Conservation (phyloP, 1,140 invertebrate genomes). For the Ooceraea biroi region DNA sequence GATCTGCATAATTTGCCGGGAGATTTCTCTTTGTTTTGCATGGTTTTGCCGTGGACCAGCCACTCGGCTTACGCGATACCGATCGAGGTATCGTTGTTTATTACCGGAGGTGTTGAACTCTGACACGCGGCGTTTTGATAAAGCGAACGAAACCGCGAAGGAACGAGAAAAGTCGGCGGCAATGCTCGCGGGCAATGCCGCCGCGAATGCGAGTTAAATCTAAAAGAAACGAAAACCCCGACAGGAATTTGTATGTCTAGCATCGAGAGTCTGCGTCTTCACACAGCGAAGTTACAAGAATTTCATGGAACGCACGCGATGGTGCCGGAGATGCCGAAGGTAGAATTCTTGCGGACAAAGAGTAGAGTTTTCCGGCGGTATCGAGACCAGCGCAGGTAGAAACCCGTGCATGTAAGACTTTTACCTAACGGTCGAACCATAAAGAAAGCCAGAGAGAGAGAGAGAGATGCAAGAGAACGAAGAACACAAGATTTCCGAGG, state of each 20-base stretch:
- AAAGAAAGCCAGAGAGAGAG: neutral
- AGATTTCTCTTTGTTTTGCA: slow-evolving; percentile 78
- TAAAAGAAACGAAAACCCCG: slow-evolving; percentile 1
- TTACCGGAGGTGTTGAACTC: slow-evolving; percentile 8
- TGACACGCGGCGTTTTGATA: slow-evolving; percentile 1
- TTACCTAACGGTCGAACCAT: slow-evolving; percentile 20
- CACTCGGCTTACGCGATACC: slow-evolving; percentile 63
- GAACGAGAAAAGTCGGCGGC: neutral
- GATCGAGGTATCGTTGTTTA: slow-evolving; percentile 41
- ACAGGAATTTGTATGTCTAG: neutral
- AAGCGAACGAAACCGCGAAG: neutral
- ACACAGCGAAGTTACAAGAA: neutral
- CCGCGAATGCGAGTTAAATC: neutral
- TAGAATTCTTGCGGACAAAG: neutral
- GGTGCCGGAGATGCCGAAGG: slow-evolving; percentile 6
- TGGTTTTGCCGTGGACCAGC: slow-evolving; percentile 64
- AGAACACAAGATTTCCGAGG: neutral
- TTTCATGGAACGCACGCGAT: neutral
- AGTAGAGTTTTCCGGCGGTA: slow-evolving; percentile 37
- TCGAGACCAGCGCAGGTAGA: slow-evolving; percentile 54
- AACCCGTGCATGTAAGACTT: slow-evolving; percentile 44
- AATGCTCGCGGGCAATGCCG: neutral
- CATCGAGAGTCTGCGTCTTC: neutral
- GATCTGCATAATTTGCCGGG: slow-evolving; percentile 76
- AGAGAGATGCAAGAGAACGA: neutral